Conservation (phyloP, 2,797 vertebrate genomes). For the Sylvilagus floridanus region DNA sequence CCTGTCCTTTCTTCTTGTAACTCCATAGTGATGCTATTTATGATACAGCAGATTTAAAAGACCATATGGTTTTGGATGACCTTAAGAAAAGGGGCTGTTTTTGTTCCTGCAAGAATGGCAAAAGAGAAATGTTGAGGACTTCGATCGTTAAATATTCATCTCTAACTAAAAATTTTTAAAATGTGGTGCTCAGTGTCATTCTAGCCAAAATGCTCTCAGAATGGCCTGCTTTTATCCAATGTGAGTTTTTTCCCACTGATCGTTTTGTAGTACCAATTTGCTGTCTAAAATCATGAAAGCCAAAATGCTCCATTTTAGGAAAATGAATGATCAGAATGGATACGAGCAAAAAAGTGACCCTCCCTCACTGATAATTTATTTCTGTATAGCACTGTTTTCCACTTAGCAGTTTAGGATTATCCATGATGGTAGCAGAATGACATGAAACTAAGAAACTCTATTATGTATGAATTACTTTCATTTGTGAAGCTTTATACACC, state of each 20-base stretch:
- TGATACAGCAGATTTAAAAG: conserved; percentile 71
- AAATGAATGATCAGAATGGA: background rate
- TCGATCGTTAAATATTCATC: conserved; percentile 71
- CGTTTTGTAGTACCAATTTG: background rate
- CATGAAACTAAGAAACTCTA: background rate
- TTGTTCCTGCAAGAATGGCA: conserved; percentile 59
- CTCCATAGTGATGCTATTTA: conserved; percentile 67
- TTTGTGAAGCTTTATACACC: background rate
- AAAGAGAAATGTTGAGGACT: conserved; percentile 26
- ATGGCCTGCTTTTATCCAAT: background rate
- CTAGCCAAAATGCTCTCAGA: background rate
- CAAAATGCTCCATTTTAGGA: background rate
- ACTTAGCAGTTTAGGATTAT: background rate
- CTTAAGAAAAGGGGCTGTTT: conserved; percentile 43
- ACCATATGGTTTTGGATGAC: conserved; percentile 74
- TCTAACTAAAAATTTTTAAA: conserved; percentile 72
- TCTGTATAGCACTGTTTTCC: background rate
- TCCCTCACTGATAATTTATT: background rate
- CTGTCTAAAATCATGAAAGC: background rate
- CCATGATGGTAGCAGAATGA: background rate
- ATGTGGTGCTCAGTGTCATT: background rate
- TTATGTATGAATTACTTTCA: background rate
- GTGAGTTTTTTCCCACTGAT: background rate
- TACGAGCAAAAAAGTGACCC: background rate
- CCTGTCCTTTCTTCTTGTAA: conserved; percentile 74